Conservation (phyloP, 2,113 vertebrate genomes). For the Rhipidura dahli region DNA sequence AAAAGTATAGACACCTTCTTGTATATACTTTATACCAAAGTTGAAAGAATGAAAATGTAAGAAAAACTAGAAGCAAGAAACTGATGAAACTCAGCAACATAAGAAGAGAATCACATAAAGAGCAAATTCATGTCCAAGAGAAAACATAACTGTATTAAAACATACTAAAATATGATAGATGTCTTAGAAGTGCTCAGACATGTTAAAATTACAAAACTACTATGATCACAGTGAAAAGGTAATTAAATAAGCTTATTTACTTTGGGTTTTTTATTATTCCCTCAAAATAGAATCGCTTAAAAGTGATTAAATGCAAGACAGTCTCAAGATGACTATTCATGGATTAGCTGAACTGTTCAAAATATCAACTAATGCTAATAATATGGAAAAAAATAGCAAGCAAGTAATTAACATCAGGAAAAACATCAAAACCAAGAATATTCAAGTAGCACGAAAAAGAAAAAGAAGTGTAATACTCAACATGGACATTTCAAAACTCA, state of each 20-base stretch:
- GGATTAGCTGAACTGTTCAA: not conserved
- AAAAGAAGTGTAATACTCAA: not conserved
- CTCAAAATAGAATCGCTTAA: not conserved
- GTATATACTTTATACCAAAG: not conserved
- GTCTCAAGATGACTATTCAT: not conserved
- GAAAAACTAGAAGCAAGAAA: not conserved
- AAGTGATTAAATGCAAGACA: not conserved
- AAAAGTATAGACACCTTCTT: not conserved
- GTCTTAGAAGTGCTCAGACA: not conserved
- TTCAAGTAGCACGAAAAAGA: not conserved
- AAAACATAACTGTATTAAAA: not conserved
- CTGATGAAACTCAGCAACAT: not conserved
- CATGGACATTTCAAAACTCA: slow-evolving; percentile 67
- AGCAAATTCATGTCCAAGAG: not conserved
- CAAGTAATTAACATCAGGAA: not conserved
- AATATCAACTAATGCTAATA: not conserved
- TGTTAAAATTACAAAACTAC: not conserved
- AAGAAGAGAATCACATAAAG: not conserved
- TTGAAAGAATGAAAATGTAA: not conserved
- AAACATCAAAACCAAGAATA: not conserved
- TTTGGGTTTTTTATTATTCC: not conserved
- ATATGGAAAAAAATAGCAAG: not conserved
- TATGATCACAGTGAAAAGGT: not conserved
- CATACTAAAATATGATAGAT: not conserved
- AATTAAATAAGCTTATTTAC: not conserved